phyloP scores from a whole-genome alignment of 2,888 invertebrate genomes.

The Peribatodes rhomboidaria region DNA sequence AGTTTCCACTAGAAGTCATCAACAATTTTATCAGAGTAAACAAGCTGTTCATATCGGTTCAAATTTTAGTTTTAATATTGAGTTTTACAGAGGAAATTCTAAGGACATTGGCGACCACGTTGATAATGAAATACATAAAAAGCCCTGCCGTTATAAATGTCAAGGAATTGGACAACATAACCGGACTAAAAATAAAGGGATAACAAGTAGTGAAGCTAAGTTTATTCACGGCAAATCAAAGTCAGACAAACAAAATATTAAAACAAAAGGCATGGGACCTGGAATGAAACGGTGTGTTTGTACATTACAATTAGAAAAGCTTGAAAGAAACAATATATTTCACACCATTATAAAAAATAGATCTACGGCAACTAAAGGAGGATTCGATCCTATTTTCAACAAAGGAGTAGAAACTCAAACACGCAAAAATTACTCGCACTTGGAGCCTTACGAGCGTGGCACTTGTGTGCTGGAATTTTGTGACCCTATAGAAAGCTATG shows the following conservation, averaged over 20 bases:
- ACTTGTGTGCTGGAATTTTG: not conserved
- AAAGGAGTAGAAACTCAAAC: slow-evolving; percentile 7
- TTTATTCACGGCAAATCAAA: slow-evolving; percentile 1
- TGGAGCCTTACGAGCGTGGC: not conserved
- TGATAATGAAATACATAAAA: not conserved
- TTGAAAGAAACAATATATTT: not conserved
- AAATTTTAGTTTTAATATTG: slow-evolving; percentile 2
- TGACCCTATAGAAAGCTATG: not conserved
- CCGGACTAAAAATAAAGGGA: not conserved
- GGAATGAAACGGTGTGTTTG: not conserved
- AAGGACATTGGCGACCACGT: not conserved
- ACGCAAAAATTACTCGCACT: slow-evolving; percentile 5
- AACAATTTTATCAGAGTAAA: not conserved
- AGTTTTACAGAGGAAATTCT: slow-evolving; percentile 1
- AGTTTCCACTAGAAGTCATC: not conserved
- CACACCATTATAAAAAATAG: not conserved
- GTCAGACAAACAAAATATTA: not conserved
- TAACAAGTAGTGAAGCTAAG: slow-evolving; percentile 5
- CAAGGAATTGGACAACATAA: not conserved
- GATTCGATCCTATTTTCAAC: not conserved
- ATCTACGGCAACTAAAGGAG: not conserved
- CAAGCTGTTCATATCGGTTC: slow-evolving; percentile 8
- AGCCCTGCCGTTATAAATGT: not conserved
- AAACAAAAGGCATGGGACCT: not conserved
- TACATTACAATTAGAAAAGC: slow-evolving; percentile 50